Base-by-base conservation (phyloP, 2,113 vertebrate genomes). In the Neofelis nebulosa region DNA sequence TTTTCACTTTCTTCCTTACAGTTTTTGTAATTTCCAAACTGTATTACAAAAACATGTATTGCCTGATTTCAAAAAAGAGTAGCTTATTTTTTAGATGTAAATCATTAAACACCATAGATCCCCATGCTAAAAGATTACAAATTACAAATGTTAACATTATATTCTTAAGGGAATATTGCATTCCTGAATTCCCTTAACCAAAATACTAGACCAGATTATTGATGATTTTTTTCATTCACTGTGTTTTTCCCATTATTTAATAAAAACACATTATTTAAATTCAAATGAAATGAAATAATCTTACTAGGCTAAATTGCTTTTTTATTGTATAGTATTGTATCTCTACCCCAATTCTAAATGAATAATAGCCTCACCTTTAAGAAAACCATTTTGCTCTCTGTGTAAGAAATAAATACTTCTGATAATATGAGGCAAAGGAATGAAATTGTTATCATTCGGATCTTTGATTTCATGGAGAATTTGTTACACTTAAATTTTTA, bases 211-310 rank as follows among this genome's bases (percentile, higher is more conserved):
- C 0, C 8, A 65, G 31, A 31, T 93, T 93, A 97, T 89, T 95
- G 93, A 94, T 86, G 91, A 5, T 48, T 79, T 91, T 91, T 92
- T 87, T 74, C 78, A 66, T 89, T 81, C 73, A 55, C 48, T 33
- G 27, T 36, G 13, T 41, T 97, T 93, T 82, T 14, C 7, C 23
- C 57, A 78, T 91, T 95, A 86, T 69, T 96, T 97, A 96, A 96
- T 96, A 94, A 95, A 97, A 97, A 81, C 9, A 73, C 41, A 66
- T 89, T 78, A 36, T 25, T 95, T 83, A 97, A 96, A 68, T 95
- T 82, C 84, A 82, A 95, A 91, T 68, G 95, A 97, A 82, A 87
- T 85, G 48, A 65, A 95, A 81, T 66, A 87, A 52, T 90, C 63
- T 91, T 82, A 57, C 52, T 81, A 79, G 31, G 88, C 50, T 90